phyloP scores from a whole-genome alignment of 2,888 invertebrate species.

The Octonoba sinensis region DNA sequence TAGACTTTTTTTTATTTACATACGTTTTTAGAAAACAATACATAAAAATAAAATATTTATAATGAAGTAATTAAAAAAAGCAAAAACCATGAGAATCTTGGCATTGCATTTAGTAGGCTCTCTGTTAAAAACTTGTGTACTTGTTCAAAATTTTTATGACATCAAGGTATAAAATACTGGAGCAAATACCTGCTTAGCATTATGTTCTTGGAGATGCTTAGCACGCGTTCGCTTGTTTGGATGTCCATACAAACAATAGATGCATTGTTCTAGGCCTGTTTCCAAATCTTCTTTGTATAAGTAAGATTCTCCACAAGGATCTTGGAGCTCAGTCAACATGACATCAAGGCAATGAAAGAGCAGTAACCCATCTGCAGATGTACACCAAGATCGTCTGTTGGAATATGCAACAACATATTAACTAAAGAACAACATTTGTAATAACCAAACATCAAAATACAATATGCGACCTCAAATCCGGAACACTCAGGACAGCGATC shows the following conservation, averaged over 20 bases:
- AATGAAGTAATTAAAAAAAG: too few species aligned
- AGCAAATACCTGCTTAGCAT: slow-evolving; percentile 76
- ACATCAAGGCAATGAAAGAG: slow-evolving; percentile 83
- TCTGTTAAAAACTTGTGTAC: too few species aligned
- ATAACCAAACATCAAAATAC: too few species aligned
- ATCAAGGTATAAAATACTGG: neutral
- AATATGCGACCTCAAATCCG: too few species aligned
- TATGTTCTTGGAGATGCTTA: slow-evolving; percentile 82
- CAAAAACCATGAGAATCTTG: too few species aligned
- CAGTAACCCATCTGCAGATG: slow-evolving; percentile 82
- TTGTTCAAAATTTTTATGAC: too few species aligned
- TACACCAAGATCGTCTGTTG: slow-evolving; percentile 81
- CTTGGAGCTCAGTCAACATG: slow-evolving; percentile 71
- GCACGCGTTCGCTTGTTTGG: slow-evolving; percentile 80
- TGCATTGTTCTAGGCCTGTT: slow-evolving; percentile 86
- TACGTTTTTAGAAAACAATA: too few species aligned
- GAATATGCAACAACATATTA: slow-evolving; percentile 27
- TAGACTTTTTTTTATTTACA: too few species aligned
- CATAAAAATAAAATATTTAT: too few species aligned
- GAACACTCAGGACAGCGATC: too few species aligned
- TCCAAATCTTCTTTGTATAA: slow-evolving; percentile 75
- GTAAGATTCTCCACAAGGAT: slow-evolving; percentile 66
- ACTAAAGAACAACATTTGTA: too few species aligned
- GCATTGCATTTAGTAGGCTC: too few species aligned
- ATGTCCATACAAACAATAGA: slow-evolving; percentile 88